phyloP scores from a whole-genome alignment of 2,113 vertebrate species.

The Canis aureus region DNA sequence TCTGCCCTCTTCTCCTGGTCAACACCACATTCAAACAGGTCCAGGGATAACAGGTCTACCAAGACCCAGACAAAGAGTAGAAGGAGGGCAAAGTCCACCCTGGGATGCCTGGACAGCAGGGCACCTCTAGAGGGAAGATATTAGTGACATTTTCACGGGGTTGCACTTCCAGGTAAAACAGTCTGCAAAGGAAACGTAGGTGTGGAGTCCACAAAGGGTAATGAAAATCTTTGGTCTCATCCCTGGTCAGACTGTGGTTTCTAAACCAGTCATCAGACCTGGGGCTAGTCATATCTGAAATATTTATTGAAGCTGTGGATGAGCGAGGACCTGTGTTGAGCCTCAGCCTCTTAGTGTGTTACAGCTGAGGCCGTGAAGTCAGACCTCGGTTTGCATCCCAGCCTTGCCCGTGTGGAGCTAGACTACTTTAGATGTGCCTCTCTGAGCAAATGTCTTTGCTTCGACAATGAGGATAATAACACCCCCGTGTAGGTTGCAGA shows the following conservation, averaged over 20 bases:
- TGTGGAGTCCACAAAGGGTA: not conserved
- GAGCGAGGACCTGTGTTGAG: not conserved
- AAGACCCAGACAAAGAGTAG: not conserved
- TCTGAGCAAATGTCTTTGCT: not conserved
- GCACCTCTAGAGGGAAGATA: not conserved
- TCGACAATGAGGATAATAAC: not conserved
- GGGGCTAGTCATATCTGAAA: not conserved
- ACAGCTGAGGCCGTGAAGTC: not conserved
- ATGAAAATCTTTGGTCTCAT: not conserved
- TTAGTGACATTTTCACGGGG: not conserved
- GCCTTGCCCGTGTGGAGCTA: not conserved
- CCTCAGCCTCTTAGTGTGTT: not conserved
- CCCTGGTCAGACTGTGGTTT: not conserved
- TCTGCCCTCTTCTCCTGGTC: not conserved
- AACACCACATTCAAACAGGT: not conserved
- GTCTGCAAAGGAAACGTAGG: not conserved
- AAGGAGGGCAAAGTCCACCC: not conserved
- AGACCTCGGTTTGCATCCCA: not conserved
- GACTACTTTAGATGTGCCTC: not conserved
- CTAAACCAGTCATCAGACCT: not conserved
- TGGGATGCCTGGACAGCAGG: not conserved
- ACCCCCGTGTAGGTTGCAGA: not conserved
- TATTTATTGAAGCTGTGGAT: not conserved
- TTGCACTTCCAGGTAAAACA: not conserved
- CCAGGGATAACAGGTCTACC: not conserved